Conservation (phyloP, 2,797 vertebrate species). For the Sandelia bainsii region DNA sequence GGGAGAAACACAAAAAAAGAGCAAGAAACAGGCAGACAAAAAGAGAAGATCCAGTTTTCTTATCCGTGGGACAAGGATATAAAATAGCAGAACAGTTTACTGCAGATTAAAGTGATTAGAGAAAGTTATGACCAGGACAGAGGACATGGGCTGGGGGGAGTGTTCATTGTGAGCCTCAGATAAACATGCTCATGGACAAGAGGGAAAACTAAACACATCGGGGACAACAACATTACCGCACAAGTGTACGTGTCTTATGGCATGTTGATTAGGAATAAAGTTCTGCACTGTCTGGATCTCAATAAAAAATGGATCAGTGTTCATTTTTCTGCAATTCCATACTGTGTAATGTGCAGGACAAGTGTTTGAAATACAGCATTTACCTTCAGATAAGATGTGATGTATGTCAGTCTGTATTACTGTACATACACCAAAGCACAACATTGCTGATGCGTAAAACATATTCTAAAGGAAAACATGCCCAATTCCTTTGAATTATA, state of each 20-base stretch:
- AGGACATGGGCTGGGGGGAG: constrained; percentile 61
- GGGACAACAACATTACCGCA: constrained; percentile 57
- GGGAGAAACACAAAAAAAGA: background rate
- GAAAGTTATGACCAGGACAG: constrained; percentile 59
- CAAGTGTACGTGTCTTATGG: constrained; percentile 82
- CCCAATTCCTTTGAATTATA: too few species aligned
- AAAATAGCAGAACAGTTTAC: constrained; percentile 78
- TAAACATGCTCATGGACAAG: constrained; percentile 81
- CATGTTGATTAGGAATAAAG: constrained; percentile 72
- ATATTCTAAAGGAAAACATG: too few species aligned
- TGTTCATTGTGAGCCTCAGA: constrained; percentile 77
- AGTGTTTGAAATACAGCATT: constrained; percentile 1
- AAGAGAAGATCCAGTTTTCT: constrained; percentile 49
- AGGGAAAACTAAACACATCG: constrained; percentile 77
- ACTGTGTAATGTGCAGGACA: constrained; percentile 5
- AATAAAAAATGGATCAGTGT: constrained; percentile 9
- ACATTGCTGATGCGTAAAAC: too few species aligned
- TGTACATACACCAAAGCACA: too few species aligned
- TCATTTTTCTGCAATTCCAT: constrained; percentile 24
- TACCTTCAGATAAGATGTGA: constrained; percentile 22
- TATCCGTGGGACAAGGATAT: constrained; percentile 72
- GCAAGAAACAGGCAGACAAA: constrained; percentile 20
- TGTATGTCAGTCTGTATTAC: too few species aligned
- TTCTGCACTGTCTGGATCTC: constrained; percentile 39
- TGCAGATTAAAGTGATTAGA: constrained; percentile 80